Evolutionary conservation across 1,140 invertebrate genomes (phyloP).

Genomic region (Ceratina japonica): DNA sequence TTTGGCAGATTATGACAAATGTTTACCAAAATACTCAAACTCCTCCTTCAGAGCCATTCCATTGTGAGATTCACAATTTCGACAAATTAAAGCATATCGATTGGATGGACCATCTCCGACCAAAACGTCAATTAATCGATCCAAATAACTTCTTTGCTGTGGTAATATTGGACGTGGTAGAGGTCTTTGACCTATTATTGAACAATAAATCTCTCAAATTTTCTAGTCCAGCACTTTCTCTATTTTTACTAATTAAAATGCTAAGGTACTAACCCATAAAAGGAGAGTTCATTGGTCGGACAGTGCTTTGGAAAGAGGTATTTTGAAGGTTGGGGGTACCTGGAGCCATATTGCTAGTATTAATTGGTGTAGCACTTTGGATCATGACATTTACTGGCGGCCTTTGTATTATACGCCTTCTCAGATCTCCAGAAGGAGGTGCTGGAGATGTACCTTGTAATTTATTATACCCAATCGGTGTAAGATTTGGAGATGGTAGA

Average conservation of each 20-base stretch:
- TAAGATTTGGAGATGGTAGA: conserved; percentile 47
- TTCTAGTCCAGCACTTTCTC: not conserved
- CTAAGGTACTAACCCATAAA: conserved; percentile 65
- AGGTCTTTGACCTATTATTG: conserved; percentile 22
- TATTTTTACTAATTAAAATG: conserved; percentile 46
- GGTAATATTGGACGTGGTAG: conserved; percentile 80
- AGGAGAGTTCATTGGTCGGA: conserved; percentile 65
- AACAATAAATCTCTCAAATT: conserved; percentile 29
- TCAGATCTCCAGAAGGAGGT: conserved; percentile 62
- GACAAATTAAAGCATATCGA: conserved; percentile 96
- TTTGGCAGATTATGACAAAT: conserved; percentile 20
- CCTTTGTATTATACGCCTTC: conserved; percentile 69
- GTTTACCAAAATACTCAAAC: conserved; percentile 93
- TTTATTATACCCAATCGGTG: conserved; percentile 68
- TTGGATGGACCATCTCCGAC: conserved; percentile 97
- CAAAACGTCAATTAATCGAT: conserved; percentile 95
- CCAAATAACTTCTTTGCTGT: conserved; percentile 85
- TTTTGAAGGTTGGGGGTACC: conserved; percentile 44
- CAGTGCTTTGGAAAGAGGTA: conserved; percentile 56
- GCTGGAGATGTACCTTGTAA: conserved; percentile 48
- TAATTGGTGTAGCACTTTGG: conserved; percentile 46
- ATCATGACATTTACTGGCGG: conserved; percentile 48
- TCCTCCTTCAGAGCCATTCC: conserved; percentile 98
- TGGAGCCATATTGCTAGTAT: conserved; percentile 31
- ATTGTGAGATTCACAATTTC: conserved; percentile 94